Evolutionary conservation across 2,888 invertebrate species (phyloP).

Genomic region (Galerucella nymphaeae): DNA sequence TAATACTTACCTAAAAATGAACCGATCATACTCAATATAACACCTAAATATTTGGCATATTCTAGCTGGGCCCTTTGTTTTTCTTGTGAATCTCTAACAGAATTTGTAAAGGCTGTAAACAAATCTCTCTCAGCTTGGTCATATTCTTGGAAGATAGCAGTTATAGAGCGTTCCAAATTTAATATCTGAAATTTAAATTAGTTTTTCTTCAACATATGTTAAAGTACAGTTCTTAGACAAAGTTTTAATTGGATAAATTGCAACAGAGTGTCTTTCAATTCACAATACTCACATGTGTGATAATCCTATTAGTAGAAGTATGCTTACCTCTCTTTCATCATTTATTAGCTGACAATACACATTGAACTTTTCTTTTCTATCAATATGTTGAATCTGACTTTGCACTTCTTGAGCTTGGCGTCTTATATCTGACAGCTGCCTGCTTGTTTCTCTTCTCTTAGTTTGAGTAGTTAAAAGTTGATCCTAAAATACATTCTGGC

Average conservation of each 20-base stretch:
- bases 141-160: conserved; percentile 71
- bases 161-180: conserved; percentile 72
- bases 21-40: conserved; percentile 60
- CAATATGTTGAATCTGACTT: conserved; percentile 79
- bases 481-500: conserved; percentile 65
- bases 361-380: conserved; percentile 76
- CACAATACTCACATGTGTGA: not conserved
- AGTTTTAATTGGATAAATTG: too few species aligned
- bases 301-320: not conserved
- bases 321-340: conserved; percentile 72
- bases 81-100: conserved; percentile 85
- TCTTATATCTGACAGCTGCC: conserved; percentile 72
- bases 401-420: conserved; percentile 77
- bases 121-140: conserved; percentile 82
- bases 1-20: conserved; percentile 53
- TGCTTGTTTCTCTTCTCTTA: conserved; percentile 71
- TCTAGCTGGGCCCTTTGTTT: conserved; percentile 84
- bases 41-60: conserved; percentile 83
- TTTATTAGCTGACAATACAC: conserved; percentile 79
- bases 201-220: not conserved
- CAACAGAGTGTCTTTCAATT: too few species aligned
- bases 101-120: conserved; percentile 78
- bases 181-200: conserved; percentile 65
- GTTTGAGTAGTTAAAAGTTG: conserved; percentile 76
- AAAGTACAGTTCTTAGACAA: too few species aligned